A percentile compares a stretch with the other conserved stretches of the same genome.
phyloP scores from a whole-genome alignment of 1,140 invertebrate species.

The Venustaconcha ellipsiformis region DNA sequence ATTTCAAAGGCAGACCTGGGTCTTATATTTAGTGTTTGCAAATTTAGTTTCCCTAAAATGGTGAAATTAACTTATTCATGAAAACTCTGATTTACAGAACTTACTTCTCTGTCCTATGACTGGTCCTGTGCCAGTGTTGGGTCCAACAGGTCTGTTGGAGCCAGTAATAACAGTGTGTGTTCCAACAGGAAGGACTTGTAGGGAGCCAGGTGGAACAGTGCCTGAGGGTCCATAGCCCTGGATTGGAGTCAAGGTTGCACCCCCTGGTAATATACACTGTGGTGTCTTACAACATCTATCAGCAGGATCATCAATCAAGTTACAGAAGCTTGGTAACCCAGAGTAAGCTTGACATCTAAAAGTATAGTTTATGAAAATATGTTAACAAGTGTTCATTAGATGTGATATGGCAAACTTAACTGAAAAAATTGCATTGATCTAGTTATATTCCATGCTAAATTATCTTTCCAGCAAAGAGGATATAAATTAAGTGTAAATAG shows the following conservation, averaged over 20 bases:
- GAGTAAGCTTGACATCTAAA: conserved; percentile 51
- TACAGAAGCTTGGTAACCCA: conserved; percentile 45
- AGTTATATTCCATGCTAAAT: not conserved
- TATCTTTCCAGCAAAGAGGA: no score
- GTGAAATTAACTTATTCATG: no score
- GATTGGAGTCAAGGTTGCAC: conserved; percentile 23
- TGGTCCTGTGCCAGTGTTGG: no score
- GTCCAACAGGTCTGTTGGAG: conserved; percentile 18
- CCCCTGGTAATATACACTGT: conserved; percentile 28
- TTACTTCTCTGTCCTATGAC: no score
- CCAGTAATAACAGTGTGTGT: conserved; percentile 43
- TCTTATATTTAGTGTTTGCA: no score
- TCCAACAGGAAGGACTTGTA: conserved; percentile 45
- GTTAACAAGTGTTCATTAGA: no score
- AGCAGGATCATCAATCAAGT: conserved; percentile 33
- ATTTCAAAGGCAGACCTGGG: no score
- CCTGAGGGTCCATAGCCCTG: conserved; percentile 1
- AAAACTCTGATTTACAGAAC: no score
- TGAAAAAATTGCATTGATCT: not conserved
- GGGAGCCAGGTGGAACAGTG: conserved; percentile 27
- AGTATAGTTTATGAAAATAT: not conserved
- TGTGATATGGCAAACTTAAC: not conserved
- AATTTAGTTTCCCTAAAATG: no score
- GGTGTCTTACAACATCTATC: conserved; percentile 45
- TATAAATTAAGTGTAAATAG: no score